phyloP scores from a whole-genome alignment of 2,888 invertebrate genomes.

The Drosophila nigritarsus region DNA sequence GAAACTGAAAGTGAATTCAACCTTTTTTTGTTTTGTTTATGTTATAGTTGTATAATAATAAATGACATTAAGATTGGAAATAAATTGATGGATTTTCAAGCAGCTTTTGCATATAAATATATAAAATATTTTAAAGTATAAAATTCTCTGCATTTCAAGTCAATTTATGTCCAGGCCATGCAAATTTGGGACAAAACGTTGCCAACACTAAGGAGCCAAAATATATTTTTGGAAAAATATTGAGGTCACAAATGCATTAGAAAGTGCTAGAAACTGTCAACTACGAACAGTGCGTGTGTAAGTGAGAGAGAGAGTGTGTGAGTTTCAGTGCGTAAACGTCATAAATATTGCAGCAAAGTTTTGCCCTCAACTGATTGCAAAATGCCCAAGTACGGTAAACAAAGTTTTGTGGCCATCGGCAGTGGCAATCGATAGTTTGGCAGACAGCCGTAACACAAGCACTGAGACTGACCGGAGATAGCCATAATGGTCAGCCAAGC shows the following conservation, averaged over 20 bases:
- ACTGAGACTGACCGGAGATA: constrained; percentile 50
- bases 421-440: constrained; percentile 54
- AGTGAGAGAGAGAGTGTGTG: background rate
- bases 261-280: constrained; percentile 53
- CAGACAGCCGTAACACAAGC: constrained; percentile 23
- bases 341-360: constrained; percentile 65
- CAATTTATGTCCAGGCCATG: constrained; percentile 34
- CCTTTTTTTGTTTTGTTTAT: constrained; percentile 7
- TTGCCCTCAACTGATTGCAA: constrained; percentile 55
- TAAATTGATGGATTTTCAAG: background rate
- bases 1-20: background rate
- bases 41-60: constrained; percentile 1
- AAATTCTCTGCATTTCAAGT: constrained; percentile 8
- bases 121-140: background rate
- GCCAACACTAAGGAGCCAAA: constrained; percentile 58
- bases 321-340: constrained; percentile 34
- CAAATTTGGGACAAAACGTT: constrained; percentile 31
- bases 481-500: constrained; percentile 55
- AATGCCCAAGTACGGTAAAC: constrained; percentile 61
- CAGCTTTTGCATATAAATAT: background rate
- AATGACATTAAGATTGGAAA: background rate
- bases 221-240: constrained; percentile 27
- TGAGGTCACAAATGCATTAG: constrained; percentile 71
- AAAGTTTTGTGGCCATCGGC: constrained; percentile 68
- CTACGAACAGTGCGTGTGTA: background rate